Base-by-base conservation (phyloP, 2,888 invertebrate genomes). In the Pediacus dermestoides region DNA sequence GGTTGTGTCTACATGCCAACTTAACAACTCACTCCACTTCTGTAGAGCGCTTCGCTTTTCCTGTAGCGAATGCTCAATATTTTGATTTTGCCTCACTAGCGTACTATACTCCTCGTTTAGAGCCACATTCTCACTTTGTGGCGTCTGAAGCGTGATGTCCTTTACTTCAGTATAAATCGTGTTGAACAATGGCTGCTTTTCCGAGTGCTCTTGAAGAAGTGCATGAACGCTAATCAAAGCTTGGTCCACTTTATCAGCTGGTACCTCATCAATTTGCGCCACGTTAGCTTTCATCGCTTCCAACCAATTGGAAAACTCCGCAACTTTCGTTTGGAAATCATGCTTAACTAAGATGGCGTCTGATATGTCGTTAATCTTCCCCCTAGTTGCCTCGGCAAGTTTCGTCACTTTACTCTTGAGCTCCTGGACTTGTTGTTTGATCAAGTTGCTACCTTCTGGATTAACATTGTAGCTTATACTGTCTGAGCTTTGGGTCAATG, bases 111-210 rank as follows among this genome's bases (percentile, higher is more conserved):
- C 80, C 46, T 86, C 82, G 52, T 84, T 82, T 2, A 92, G 68
- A 1, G 79, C 73, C 36, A 81, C 77, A 1, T 81, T 78, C 58
- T 91, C 90, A 48, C 85, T 82, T 0, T 83, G 80, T n/a, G 82
- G 77, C 1, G 82, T 82, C 48, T 74, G 74, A 7, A 78, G 69
- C 0, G 84, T 80, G 53, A 91, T 74, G 39, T 81, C 81, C 58
- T 89, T 89, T 0, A 93, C 81, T 72, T 92, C 88, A 50, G 84
- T 81, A 53, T 88, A 86, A 49, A 93, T 86, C 2, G 78, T 77
- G 45, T 82, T 77, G 50, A 92, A 88, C 27, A 77, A 75, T 0
- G 86, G 80, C 54, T 86, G 85, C 57, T 89, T 87, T 27, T 90
- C 88, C 1, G 85, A 82, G 62, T 89, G 88, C 58, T 94, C 93